Conservation (phyloP, 2,888 invertebrate genomes). For the Andrena praecox region DNA sequence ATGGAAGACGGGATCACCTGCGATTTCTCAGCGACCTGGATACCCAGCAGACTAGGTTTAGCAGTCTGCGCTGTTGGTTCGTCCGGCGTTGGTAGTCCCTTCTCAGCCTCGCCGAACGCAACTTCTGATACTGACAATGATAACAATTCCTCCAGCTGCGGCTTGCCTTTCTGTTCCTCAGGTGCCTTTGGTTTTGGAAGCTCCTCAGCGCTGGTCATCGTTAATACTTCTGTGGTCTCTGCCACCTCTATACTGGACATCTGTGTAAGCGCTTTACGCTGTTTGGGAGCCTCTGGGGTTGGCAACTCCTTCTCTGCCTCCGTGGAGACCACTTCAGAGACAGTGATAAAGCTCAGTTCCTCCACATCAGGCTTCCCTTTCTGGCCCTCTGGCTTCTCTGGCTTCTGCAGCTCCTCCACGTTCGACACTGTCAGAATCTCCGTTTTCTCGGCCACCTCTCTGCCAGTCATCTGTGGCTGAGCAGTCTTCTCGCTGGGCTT, state of each 20-base stretch:
- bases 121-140: slow-evolving; percentile 78
- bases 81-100: slow-evolving; percentile 74
- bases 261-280: slow-evolving; percentile 81
- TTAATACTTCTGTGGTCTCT: slow-evolving; percentile 78
- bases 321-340: slow-evolving; percentile 77
- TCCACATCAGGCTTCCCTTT: slow-evolving; percentile 75
- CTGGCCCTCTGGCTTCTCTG: slow-evolving; percentile 69
- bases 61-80: slow-evolving; percentile 79
- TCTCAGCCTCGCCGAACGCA: slow-evolving; percentile 81
- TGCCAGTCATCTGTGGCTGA: slow-evolving; percentile 74
- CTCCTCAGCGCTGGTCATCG: slow-evolving; percentile 70
- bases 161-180: slow-evolving; percentile 71
- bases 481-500: slow-evolving; percentile 82
- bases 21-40: slow-evolving; percentile 82
- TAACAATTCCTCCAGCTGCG: slow-evolving; percentile 76
- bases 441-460: slow-evolving; percentile 69
- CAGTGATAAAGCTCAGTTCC: slow-evolving; percentile 73
- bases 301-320: slow-evolving; percentile 75
- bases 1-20: slow-evolving; percentile 77
- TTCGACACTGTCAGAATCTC: slow-evolving; percentile 75
- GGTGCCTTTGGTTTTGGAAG: slow-evolving; percentile 66
- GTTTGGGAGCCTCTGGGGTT: slow-evolving; percentile 74
- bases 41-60: slow-evolving; percentile 76
- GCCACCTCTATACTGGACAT: slow-evolving; percentile 82
- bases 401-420: slow-evolving; percentile 69